Base-by-base conservation (phyloP, 2,888 invertebrate species). In the Quadroppia sp. region DNA sequence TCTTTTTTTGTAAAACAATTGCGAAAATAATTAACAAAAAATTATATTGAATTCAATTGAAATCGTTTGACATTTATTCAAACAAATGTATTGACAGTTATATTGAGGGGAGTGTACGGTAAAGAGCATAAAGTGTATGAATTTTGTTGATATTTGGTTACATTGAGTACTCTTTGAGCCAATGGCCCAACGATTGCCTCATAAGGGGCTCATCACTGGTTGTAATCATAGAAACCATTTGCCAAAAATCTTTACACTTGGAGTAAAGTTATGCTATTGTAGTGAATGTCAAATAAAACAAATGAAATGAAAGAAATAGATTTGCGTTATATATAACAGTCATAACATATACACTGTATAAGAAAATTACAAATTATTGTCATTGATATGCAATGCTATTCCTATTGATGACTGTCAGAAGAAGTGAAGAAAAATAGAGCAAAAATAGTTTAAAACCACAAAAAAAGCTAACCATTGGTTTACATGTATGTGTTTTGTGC, bases 251-350 rank as follows among this genome's bases (percentile, higher is more conserved):
- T n/a, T n/a, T n/a, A n/a, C n/a, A n/a, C n/a, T n/a, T n/a, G n/a
- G n/a, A n/a, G n/a, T n/a, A n/a, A n/a, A n/a, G n/a, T n/a, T n/a
- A n/a, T n/a, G n/a, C n/a, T n/a, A n/a, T n/a, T n/a, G n/a, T n/a
- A n/a, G 30, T 32, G 30, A 61, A 61, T 30, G 28, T 30, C 61
- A 28, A 32, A 15, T 32, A 28, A 61, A 61, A 61, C 61, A 61
- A 61, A 61, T 61, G 30, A 61, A 61, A 2, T 61, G 61, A 61
- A 61, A 61, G 61, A 30, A 61, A 61, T 61, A 61, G 61, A 61
- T 61, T 61, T 61, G 32, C 13, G 56, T 61, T 32, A 50, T 7
- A 36, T 7, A n/a, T 50, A 13, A 61, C 32, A 25, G n/a, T 20
- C 53, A 53, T 53, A 53, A 36, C 50, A 50, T n/a, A n/a, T n/a